Percentiles rank a stretch among this genome's conserved stretches.
Conservation (phyloP, 2,797 vertebrate species). For the Scolopax rusticola region DNA sequence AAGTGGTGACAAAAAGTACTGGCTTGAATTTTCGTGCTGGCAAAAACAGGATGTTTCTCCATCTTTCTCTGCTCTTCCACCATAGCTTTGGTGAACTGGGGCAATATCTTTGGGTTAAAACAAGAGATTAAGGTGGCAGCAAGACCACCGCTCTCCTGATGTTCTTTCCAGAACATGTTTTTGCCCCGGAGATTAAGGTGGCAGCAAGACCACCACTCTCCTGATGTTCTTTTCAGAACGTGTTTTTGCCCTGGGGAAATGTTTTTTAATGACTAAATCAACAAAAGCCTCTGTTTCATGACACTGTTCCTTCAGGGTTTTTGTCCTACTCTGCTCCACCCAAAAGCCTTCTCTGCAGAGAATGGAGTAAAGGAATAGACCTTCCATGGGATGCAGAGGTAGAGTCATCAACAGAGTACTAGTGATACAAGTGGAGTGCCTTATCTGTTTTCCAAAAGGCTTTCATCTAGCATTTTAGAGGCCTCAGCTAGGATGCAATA, state of each 20-base stretch:
- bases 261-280: not conserved
- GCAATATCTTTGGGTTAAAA: not conserved
- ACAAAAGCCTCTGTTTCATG: not conserved
- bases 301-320: not conserved
- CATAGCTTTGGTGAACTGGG: not conserved
- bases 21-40: not conserved
- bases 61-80: not conserved
- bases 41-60: not conserved
- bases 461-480: not conserved
- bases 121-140: not conserved
- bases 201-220: not conserved
- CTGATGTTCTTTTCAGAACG: not conserved
- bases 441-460: not conserved
- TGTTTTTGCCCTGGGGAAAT: not conserved
- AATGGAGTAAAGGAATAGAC: not conserved
- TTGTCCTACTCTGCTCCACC: not conserved
- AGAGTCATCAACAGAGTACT: rapidly evolving
- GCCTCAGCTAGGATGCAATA: not conserved
- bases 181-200: not conserved
- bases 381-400: not conserved
- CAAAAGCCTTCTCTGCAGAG: not conserved
- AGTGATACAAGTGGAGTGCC: not conserved
- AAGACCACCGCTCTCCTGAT: not conserved
- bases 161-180: not conserved
- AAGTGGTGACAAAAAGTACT: not conserved